Percentiles rank a stretch among this genome's conserved stretches.
Evolutionary conservation across 2,797 vertebrate species (phyloP).

Genomic region (Urosaurus nigricauda): DNA sequence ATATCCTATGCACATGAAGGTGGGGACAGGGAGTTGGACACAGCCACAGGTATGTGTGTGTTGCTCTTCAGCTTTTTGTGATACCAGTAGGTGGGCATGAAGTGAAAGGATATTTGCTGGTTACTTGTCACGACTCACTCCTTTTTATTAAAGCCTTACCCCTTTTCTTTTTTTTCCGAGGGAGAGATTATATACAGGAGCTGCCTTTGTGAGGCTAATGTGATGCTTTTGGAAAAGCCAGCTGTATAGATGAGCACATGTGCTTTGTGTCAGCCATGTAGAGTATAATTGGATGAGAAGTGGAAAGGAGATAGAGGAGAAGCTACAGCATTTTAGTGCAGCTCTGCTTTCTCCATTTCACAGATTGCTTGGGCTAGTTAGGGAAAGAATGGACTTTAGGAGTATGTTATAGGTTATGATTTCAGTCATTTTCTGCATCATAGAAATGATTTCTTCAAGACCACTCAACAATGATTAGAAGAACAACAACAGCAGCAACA

Average conservation of each 20-base stretch:
- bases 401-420: background rate
- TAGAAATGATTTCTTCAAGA: background rate
- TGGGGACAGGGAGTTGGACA: fast-evolving
- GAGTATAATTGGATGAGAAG: background rate
- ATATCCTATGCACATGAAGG: background rate
- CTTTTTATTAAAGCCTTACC: conserved; percentile 34
- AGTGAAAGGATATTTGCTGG: conserved; percentile 44
- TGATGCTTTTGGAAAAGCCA: conserved; percentile 40
- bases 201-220: conserved; percentile 51
- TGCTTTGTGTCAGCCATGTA: fast-evolving
- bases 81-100: conserved; percentile 5
- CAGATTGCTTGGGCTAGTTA: background rate
- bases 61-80: background rate
- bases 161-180: background rate
- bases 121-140: conserved; percentile 49
- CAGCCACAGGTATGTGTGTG: background rate
- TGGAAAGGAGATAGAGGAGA: fast-evolving
- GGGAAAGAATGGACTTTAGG: background rate
- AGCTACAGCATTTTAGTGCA: background rate
- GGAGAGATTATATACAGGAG: conserved; percentile 47
- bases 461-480: too few relatives aligned
- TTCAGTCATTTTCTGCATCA: background rate
- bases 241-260: background rate
- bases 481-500: background rate
- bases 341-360: fast-evolving